Base-by-base conservation (phyloP, 1,140 invertebrate species). In the Carcinoscorpius rotundicauda region DNA sequence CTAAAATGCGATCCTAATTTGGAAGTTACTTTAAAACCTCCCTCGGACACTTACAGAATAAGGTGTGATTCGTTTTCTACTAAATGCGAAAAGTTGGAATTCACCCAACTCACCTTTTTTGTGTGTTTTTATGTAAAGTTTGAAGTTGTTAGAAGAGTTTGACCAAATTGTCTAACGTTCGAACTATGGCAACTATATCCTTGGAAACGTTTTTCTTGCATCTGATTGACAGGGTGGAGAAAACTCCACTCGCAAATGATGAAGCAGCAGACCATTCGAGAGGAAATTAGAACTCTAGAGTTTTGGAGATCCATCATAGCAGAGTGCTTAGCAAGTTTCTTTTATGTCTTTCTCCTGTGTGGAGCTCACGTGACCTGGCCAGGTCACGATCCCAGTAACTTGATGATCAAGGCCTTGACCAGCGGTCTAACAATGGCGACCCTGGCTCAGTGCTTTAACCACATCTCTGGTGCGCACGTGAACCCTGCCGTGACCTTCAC, bases 251-350 rank as follows among this genome's bases (percentile, higher is more conserved):
- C 4, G 63, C 29, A 66, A 29, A 4, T 65, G 4, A 65, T 52
- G n/a, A 51, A 53, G 4, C 74, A 72, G 11, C 67, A 71, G 51
- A 74, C 82, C 10, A 84, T 89, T 76, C 83, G 85, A 63, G 81
- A 84, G 51, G 92, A 94, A 77, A 82, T 92, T 68, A 79, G 89
- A 68, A 89, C 89, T 50, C 77, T 94, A 65, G 87, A 92, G 71
- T 83, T 96, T 71, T 96, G 92, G 92, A 81, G 89, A 73, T 84
- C 87, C 0, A 86, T 92, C 51, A 86, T 91, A 8, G 86, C 88
- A 6, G 91, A 94, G 77, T 93, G 90, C 75, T 80, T 91, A 55
- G 89, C 87, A 0, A 87, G 88, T 4, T 89, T 92, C 73, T 81
- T 91, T 69, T 92, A 89, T 75, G 86, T 89, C 62, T 86, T 92